A percentile compares a stretch with the other conserved stretches of the same genome.
phyloP scores from a whole-genome alignment of 2,797 vertebrate species.

The Cetoscarus ocellatus region DNA sequence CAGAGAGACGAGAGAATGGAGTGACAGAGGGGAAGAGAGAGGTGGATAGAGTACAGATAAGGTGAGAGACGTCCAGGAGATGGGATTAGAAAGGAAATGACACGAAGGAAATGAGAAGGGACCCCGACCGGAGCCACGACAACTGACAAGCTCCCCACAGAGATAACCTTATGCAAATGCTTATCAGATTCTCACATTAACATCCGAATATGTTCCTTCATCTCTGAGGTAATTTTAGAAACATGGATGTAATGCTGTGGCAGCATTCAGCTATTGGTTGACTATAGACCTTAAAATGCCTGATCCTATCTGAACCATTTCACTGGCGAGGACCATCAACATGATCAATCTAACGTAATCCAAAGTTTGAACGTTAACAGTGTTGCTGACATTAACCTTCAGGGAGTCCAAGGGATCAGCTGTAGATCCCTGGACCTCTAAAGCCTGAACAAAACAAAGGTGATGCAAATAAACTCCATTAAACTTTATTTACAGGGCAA shows the following conservation, averaged over 20 bases:
- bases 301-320: constrained; percentile 21
- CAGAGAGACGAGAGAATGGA: constrained; percentile 24
- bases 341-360: too few relatives aligned
- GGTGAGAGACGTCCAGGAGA: background rate
- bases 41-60: constrained; percentile 17
- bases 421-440: too few relatives aligned
- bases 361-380: too few relatives aligned
- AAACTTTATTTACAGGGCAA: too few relatives aligned
- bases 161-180: background rate
- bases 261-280: constrained; percentile 9
- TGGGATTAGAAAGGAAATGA: constrained; percentile 13
- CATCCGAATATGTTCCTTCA: background rate
- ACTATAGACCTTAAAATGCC: constrained; percentile 21
- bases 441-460: too few relatives aligned
- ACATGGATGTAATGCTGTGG: constrained; percentile 8
- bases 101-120: constrained; percentile 13
- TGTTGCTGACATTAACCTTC: too few relatives aligned
- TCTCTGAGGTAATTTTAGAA: constrained; percentile 26
- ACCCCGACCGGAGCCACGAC: constrained; percentile 1
- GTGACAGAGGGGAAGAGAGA: constrained; percentile 3
- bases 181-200: background rate
- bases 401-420: too few relatives aligned
- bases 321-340: constrained; percentile 7
- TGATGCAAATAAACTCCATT: too few relatives aligned
- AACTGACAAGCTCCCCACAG: constrained; percentile 1